Base-by-base conservation (phyloP, 2,797 vertebrate genomes). In the Protosalanx chinensis region DNA sequence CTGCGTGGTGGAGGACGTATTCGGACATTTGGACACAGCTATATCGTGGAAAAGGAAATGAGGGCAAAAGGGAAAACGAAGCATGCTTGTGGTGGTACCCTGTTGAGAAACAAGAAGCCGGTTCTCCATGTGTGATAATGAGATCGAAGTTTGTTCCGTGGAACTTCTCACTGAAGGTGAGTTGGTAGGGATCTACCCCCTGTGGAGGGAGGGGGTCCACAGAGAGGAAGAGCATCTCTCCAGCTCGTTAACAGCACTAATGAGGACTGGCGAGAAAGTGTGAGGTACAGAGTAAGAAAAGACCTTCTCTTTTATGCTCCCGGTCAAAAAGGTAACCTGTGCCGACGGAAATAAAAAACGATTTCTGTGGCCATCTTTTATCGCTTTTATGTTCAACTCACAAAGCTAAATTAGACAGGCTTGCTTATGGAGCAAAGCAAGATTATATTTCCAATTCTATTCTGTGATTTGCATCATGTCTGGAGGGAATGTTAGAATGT, bases 161-260 rank as follows among this genome's bases (percentile, higher is more conserved):
- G 58, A 29, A 60, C 20, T 29, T 29, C 27, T 3, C 8, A 23
- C 27, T 12, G 7, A 60, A 0, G 23, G 32, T 7, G 30, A 64
- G 3, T 4, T 16, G 1, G 12, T 13, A 33, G 61, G 15, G 61
- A 16, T n/a, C 30, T 6, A 33, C 30, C 30, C 61, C 61, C 6
- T 46, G 63, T 64, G 33, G 35, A 65, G 63, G 3, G 63, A 8
- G 29, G 1, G 29, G 1, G 35, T 65, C 63, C 63, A 65, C 35
- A 46, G 63, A 65, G 63, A 49, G 27, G 13, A 18, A 65, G 41
- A 33, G 61, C n/a, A 53, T 3, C 32, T 62, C 70, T 71, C 60
- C 20, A 35, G 60, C 67, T 68, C 66, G 35, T 64, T 68, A 67
- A 33, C 41, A 29, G 15, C 18, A 37, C 41, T 68, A 64, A 68